phyloP scores from a whole-genome alignment of 2,888 invertebrate genomes.

The Dryobotodes eremita region DNA sequence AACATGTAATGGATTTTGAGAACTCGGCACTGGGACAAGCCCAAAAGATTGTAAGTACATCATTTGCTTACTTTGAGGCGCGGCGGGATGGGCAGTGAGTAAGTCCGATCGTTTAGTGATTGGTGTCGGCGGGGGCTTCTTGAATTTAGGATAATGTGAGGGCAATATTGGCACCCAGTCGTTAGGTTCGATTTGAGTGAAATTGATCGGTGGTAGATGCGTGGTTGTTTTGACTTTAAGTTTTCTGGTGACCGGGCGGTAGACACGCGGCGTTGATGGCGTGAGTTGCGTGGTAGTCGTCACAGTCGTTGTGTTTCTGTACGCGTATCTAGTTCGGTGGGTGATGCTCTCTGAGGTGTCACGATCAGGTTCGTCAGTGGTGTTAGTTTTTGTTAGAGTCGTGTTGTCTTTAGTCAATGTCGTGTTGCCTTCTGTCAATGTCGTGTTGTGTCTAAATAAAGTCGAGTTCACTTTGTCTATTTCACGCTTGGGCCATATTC shows the following conservation, averaged over 20 bases:
- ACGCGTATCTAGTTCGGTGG: slow-evolving; percentile 74
- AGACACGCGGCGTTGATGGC: slow-evolving; percentile 76
- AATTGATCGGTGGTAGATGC: slow-evolving; percentile 74
- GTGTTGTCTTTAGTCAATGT: slow-evolving; percentile 72
- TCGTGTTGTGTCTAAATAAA: slow-evolving; percentile 59
- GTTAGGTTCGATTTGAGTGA: slow-evolving; percentile 77
- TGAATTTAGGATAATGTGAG: slow-evolving; percentile 79
- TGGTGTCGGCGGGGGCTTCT: slow-evolving; percentile 68
- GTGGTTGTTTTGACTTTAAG: slow-evolving; percentile 78
- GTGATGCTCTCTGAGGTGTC: slow-evolving; percentile 75
- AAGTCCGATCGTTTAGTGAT: slow-evolving; percentile 79
- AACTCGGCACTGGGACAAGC: slow-evolving; percentile 77
- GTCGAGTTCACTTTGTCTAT: slow-evolving; percentile 51
- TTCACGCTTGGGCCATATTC: slow-evolving; percentile 87
- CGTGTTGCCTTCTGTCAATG: slow-evolving; percentile 66
- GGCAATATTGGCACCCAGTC: slow-evolving; percentile 89
- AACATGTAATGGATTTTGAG: slow-evolving; percentile 68
- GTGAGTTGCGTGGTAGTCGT: slow-evolving; percentile 71
- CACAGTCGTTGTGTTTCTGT: slow-evolving; percentile 71
- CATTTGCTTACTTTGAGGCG: slow-evolving; percentile 74
- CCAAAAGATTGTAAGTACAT: slow-evolving; percentile 84
- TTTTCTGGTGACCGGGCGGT: slow-evolving; percentile 83
- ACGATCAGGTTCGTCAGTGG: slow-evolving; percentile 74
- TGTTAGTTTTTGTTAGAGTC: slow-evolving; percentile 72
- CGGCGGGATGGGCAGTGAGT: slow-evolving; percentile 63